phyloP scores from a whole-genome alignment of 2,113 vertebrate species.

The Chascanopsetta lugubris region DNA sequence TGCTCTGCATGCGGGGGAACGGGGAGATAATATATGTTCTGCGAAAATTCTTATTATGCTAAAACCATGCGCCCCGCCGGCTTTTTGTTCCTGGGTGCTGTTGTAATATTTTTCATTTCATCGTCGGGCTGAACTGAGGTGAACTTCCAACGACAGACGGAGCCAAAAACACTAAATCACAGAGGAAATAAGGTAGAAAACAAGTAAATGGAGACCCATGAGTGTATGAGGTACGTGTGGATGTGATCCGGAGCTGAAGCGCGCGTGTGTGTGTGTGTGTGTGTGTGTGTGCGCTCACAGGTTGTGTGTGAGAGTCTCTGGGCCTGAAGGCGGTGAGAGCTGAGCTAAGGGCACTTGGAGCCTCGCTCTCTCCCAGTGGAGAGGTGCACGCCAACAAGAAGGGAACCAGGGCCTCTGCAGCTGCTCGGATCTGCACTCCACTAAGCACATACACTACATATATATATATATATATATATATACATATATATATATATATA shows the following conservation, averaged over 20 bases:
- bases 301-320: constrained; percentile 16
- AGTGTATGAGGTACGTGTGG: constrained; percentile 1
- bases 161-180: neutral
- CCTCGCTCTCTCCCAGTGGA: constrained; percentile 52
- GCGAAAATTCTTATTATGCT: neutral
- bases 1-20: neutral
- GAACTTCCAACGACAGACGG: neutral
- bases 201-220: neutral
- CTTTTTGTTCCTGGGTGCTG: neutral
- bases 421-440: constrained; percentile 42
- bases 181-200: neutral
- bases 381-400: constrained; percentile 45
- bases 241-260: neutral
- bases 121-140: neutral
- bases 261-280: neutral
- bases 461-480: too few relatives aligned
- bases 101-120: neutral
- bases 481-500: too few relatives aligned
- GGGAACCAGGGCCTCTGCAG: constrained; percentile 61
- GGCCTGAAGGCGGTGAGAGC: constrained; percentile 34
- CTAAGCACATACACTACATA: constrained; percentile 12
- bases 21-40: neutral
- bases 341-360: constrained; percentile 46
- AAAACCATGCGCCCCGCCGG: neutral
- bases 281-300: constrained; percentile 3